Conservation (phyloP, 2,113 vertebrate species). For the Corynorhinus townsendii region DNA sequence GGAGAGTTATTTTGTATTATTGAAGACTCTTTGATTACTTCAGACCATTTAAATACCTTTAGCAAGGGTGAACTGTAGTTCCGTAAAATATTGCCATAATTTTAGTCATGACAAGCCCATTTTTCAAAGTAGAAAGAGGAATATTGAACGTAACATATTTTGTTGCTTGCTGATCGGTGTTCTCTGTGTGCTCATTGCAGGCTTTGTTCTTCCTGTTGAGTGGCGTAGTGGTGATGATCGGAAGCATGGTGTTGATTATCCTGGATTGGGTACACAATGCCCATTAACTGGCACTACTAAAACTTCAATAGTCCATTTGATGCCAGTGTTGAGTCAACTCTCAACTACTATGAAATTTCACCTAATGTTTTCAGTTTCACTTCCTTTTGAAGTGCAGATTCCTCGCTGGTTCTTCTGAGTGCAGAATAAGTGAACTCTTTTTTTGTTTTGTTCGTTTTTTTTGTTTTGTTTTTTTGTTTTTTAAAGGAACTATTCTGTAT, state of each 20-base stretch:
- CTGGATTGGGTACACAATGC: slow-evolving; percentile 89
- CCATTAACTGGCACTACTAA: slow-evolving; percentile 73
- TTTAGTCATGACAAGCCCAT: fast-evolving
- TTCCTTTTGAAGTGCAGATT: slow-evolving; percentile 82
- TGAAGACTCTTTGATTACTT: neutral
- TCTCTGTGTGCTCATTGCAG: slow-evolving; percentile 79
- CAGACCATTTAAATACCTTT: neutral
- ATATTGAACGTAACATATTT: fast-evolving
- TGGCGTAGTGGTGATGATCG: slow-evolving; percentile 91
- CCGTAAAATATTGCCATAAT: neutral
- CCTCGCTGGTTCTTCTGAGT: slow-evolving; percentile 82
- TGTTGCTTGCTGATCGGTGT: slow-evolving; percentile 33
- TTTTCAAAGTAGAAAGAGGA: neutral
- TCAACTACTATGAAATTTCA: slow-evolving; percentile 76
- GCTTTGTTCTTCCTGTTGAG: slow-evolving; percentile 88
- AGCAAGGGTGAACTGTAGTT: neutral
- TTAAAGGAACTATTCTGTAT: slow-evolving; percentile 81
- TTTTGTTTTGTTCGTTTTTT: neutral
- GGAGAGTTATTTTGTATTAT: neutral
- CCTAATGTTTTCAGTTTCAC: slow-evolving; percentile 77
- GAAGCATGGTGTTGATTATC: slow-evolving; percentile 92
- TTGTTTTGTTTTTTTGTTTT: slow-evolving; percentile 20
- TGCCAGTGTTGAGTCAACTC: slow-evolving; percentile 78
- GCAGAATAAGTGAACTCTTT: slow-evolving; percentile 81
- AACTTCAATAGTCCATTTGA: slow-evolving; percentile 65